These are phyloP conservation scores for Cotesia chilonis DNA, from an alignment of 1,140 invertebrate genomes.

Conservation along the genomic window DNA sequence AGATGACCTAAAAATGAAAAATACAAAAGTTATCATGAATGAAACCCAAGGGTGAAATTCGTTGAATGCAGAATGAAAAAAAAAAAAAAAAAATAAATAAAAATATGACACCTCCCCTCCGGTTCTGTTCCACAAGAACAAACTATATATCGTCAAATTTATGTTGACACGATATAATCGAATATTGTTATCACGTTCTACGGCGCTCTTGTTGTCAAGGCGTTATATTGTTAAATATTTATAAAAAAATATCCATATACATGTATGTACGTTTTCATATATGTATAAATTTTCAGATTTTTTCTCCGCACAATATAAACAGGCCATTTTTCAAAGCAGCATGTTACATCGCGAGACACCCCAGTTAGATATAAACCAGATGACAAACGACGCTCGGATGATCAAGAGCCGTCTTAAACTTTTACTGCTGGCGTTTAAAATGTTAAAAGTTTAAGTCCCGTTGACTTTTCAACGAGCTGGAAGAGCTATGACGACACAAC, in stretches of 20 bases:
- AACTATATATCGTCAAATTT: constrained; percentile 12
- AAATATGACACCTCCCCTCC: background rate
- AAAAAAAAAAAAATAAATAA: background rate
- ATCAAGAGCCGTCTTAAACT: constrained; percentile 22
- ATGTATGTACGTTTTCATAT: no score
- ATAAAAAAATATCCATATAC: no score
- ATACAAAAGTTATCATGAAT: no score
- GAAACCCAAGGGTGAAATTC: no score
- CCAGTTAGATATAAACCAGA: constrained; percentile 4
- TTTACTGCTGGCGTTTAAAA: constrained; percentile 17
- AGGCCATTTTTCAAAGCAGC: constrained; percentile 17
- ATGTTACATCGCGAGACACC: background rate
- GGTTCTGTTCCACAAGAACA: background rate
- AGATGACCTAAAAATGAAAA: no score
- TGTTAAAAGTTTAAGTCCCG: constrained; percentile 18
- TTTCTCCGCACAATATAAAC: no score
- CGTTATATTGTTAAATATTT: constrained; percentile 6
- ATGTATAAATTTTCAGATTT: no score
- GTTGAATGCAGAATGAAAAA: no score
- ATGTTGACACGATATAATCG: constrained; percentile 17
- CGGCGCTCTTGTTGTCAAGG: constrained; percentile 1
- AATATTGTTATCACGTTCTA: constrained; percentile 5
- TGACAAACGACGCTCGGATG: constrained; percentile 22
- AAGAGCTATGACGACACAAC: background rate
- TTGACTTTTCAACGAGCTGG: constrained; percentile 18